phyloP scores from a whole-genome alignment of 2,888 invertebrate species.

The Octodonta nipae region DNA sequence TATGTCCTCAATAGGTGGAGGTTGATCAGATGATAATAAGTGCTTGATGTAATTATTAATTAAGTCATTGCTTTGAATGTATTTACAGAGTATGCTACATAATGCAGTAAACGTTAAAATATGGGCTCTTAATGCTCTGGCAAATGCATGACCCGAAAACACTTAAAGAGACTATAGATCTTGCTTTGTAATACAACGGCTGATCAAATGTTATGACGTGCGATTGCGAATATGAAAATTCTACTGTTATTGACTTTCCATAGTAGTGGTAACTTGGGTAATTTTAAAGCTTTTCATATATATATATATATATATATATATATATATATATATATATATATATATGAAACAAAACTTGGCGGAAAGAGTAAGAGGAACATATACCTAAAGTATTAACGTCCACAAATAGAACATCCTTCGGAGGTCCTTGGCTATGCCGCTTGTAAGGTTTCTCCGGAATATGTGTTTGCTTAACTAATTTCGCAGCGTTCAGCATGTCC shows the following conservation, averaged over 20 bases:
- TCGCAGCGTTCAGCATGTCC: background rate
- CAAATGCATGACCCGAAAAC: background rate
- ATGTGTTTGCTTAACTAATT: background rate
- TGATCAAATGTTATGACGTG: background rate
- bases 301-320: too few relatives aligned
- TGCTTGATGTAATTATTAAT: too few relatives aligned
- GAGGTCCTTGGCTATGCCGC: background rate
- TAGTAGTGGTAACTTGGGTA: too few relatives aligned
- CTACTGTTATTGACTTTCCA: background rate
- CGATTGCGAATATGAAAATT: background rate
- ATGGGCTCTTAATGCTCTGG: background rate
- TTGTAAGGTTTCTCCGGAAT: background rate
- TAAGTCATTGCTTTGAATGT: background rate
- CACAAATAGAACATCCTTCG: background rate
- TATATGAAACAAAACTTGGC: background rate
- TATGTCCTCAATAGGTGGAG: too few relatives aligned
- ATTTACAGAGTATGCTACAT: background rate
- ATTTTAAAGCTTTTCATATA: too few relatives aligned
- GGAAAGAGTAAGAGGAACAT: too few relatives aligned
- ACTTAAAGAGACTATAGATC: background rate
- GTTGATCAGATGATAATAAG: too few relatives aligned
- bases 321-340: too few relatives aligned
- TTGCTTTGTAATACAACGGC: background rate
- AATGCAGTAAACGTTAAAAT: slow-evolving; percentile 1
- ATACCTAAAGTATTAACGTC: too few relatives aligned